A percentile compares a stretch with the other conserved stretches of the same genome.
Conservation (phyloP, 2,113 vertebrate species). For the Pardalotus punctatus region DNA sequence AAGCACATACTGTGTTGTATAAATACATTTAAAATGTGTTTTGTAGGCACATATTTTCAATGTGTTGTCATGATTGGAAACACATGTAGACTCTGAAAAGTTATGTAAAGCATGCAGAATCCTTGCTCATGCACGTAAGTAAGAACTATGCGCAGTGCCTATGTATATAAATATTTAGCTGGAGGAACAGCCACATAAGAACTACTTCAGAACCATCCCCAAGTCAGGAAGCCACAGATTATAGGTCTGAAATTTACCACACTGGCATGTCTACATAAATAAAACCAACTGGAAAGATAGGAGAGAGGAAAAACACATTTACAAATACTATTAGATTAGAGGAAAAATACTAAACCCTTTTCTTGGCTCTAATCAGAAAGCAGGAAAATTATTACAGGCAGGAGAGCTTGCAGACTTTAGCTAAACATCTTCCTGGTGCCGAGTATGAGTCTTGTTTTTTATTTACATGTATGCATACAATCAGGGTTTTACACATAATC, state of each 20-base stretch:
- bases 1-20: constrained; percentile 44
- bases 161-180: constrained; percentile 70
- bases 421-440: not conserved
- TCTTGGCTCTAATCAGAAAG: constrained; percentile 11
- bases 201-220: constrained; percentile 38
- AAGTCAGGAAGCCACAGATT: constrained; percentile 77
- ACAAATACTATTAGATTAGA: constrained; percentile 48
- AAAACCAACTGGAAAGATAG: constrained; percentile 63
- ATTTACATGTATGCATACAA: not conserved
- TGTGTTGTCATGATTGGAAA: constrained; percentile 67
- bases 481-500: not conserved
- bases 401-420: constrained; percentile 15
- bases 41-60: constrained; percentile 67
- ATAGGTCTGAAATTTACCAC: constrained; percentile 64
- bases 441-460: constrained; percentile 6
- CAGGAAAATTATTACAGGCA: constrained; percentile 50
- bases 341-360: constrained; percentile 11
- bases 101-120: constrained; percentile 61
- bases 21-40: constrained; percentile 64
- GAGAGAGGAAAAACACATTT: constrained; percentile 16
- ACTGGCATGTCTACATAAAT: constrained; percentile 63
- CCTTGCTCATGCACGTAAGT: constrained; percentile 38
- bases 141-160: not conserved
- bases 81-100: constrained; percentile 68
- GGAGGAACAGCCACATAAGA: constrained; percentile 55